Base-by-base conservation (phyloP, 2,797 vertebrate species). In the Helicolenus hilgendorfi region DNA sequence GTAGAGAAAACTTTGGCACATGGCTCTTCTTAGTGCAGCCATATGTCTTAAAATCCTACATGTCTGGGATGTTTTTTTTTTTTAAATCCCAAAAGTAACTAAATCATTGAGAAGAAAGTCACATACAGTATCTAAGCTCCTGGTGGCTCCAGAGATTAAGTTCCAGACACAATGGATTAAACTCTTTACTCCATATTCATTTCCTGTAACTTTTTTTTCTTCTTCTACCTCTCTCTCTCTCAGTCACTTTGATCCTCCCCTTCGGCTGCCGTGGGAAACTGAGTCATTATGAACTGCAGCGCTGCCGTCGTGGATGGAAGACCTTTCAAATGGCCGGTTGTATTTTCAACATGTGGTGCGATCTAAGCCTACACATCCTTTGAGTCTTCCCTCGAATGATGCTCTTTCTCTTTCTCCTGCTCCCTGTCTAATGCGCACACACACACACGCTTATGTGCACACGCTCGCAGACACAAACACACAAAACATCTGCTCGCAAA, bases 401-500 rank as follows among this genome's bases (percentile, higher is more conserved):
- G 78, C 55, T 72, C 38, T 38, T 67, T 80, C 64, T 94, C 72
- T 87, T 83, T 76, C 92, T 72, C 83, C 77, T 59, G 35, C 49
- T 24, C 60, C 56, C 75, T 77, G 58, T 24, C 65, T 59, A 81
- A 84, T 24, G 75, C 22, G 31, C 67, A 55, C 14, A 87, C 68
- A 65, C 77, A 75, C 70, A 83, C 83, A 87, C 4, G 15, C 55
- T 56, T 7, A 14, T 27, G 22, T 11, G 14, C 18, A 41, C 72
- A 59, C 13, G 1, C 27, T 41, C 1, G 10, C 70, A 60, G 10
- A 85, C 70, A 65, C 81, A 78, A 74, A 85, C 80, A 88, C 92
- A 94, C 93, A 93, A 75, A 94, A 89, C 94, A 95, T 93, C 93
- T 95, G 94, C 84, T 94, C 27, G 11, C 59, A 87, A 86, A 91